Conservation (phyloP, 2,797 vertebrate genomes). For the Melanotaenia boesemani region DNA sequence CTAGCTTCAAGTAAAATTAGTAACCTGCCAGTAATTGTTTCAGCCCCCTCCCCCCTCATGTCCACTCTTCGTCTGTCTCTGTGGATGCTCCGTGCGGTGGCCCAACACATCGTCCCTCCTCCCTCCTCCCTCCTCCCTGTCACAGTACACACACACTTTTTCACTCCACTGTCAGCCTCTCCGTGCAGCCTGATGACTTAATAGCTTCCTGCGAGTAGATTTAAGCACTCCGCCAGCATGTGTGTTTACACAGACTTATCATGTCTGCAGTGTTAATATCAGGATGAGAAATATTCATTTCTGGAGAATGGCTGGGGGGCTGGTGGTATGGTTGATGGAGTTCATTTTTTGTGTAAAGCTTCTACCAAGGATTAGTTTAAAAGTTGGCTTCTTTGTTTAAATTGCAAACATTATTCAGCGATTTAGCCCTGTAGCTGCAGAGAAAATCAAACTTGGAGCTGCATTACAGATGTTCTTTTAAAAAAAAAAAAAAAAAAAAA, state of each 20-base stretch:
- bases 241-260: slow-evolving; percentile 99
- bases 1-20: slow-evolving; percentile 96
- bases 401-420: background rate
- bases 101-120: slow-evolving; percentile 62
- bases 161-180: slow-evolving; percentile 81
- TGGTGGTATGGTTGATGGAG: slow-evolving; percentile 13
- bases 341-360: slow-evolving; percentile 1
- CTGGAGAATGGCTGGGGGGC: slow-evolving; percentile 20
- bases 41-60: slow-evolving; percentile 52
- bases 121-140: slow-evolving; percentile 51
- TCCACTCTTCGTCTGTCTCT: slow-evolving; percentile 54
- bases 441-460: no score
- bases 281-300: slow-evolving; percentile 99
- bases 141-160: slow-evolving; percentile 77
- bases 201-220: slow-evolving; percentile 99
- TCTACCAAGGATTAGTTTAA: background rate
- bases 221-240: slow-evolving; percentile 96
- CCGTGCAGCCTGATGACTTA: slow-evolving; percentile 97
- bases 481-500: no score
- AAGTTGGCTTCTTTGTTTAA: background rate
- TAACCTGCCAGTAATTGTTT: slow-evolving; percentile 93
- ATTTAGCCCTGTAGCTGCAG: background rate
- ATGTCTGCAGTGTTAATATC: slow-evolving; percentile 98
- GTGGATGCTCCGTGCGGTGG: slow-evolving; percentile 57
- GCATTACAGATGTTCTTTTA: no score